Percentiles rank a stretch among this genome's conserved stretches.
These are phyloP conservation scores for Bergia sp. DNA, from an alignment of 92 coral and sea anemone genomes.

Conservation along the genomic window DNA sequence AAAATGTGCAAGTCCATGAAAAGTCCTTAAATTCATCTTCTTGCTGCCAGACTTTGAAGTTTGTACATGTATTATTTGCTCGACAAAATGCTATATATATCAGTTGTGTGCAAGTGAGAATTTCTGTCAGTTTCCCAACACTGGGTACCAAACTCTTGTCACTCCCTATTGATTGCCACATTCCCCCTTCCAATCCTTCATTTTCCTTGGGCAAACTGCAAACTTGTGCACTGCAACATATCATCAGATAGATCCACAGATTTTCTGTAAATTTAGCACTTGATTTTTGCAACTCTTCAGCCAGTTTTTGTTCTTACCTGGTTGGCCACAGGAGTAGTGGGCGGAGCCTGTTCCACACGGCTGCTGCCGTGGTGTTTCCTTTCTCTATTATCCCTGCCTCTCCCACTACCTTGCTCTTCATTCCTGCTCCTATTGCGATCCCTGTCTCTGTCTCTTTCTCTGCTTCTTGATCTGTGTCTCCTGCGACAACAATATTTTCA, in stretches of 20 bases:
- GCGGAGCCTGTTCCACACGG: conserved; percentile 88
- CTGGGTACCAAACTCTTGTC: no score
- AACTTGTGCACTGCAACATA: not conserved
- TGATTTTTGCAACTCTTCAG: not conserved
- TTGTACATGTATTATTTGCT: no score
- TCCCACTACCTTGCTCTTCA: conserved; percentile 50
- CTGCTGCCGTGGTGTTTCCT: conserved; percentile 62
- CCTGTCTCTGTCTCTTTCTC: conserved; percentile 59
- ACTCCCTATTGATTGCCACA: no score
- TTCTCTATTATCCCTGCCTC: conserved; percentile 32
- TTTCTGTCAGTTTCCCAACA: not conserved
- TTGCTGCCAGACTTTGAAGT: no score
- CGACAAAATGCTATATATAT: no score
- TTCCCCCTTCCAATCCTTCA: no score
- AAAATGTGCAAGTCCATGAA: no score
- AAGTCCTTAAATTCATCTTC: no score
- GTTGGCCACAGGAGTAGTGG: conserved; percentile 77
- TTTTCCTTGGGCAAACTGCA: no score
- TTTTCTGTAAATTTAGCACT: not conserved
- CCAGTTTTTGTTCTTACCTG: conserved; percentile 58
- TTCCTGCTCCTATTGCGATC: conserved; percentile 51
- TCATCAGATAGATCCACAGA: not conserved
- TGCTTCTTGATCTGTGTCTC: conserved; percentile 79
- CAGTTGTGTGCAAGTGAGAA: not conserved
- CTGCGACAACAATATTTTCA: conserved; percentile 7